phyloP scores from a whole-genome alignment of 1,140 invertebrate genomes.

The Zaprionus davidi region DNA sequence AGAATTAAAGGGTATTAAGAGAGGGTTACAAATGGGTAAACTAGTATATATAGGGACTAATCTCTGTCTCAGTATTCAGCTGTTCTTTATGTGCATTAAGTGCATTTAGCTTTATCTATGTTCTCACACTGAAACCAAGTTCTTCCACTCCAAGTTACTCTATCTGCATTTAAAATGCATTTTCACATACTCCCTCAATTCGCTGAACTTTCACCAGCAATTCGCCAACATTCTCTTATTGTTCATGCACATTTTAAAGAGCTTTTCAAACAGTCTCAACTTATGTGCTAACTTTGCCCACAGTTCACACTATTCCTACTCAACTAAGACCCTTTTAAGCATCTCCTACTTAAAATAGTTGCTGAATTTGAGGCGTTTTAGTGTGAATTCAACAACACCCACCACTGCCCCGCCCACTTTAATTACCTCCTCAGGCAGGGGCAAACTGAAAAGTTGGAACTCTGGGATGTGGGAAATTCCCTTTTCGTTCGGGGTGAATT shows the following conservation, averaged over 20 bases:
- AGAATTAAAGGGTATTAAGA: background rate
- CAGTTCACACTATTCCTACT: background rate
- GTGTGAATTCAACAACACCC: background rate
- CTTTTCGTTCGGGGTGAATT: conserved; percentile 14
- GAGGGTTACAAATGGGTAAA: too few species aligned
- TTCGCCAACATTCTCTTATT: background rate
- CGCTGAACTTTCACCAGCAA: background rate
- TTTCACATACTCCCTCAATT: too few species aligned
- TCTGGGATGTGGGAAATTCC: background rate
- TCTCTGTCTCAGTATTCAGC: too few species aligned
- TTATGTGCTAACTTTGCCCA: background rate
- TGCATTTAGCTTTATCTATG: too few species aligned
- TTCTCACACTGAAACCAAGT: too few species aligned
- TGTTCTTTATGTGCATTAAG: too few species aligned
- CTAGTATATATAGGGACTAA: too few species aligned
- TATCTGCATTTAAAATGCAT: too few species aligned
- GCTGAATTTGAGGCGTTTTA: background rate
- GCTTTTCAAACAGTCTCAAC: background rate
- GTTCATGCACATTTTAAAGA: background rate
- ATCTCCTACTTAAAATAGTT: background rate
- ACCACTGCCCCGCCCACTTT: background rate
- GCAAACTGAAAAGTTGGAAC: background rate
- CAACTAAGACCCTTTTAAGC: background rate
- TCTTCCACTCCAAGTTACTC: too few species aligned
- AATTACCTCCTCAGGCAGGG: background rate